These are phyloP conservation scores for Drosophila ochracea DNA, from an alignment of 2,888 invertebrate species.

Conservation along the genomic window DNA sequence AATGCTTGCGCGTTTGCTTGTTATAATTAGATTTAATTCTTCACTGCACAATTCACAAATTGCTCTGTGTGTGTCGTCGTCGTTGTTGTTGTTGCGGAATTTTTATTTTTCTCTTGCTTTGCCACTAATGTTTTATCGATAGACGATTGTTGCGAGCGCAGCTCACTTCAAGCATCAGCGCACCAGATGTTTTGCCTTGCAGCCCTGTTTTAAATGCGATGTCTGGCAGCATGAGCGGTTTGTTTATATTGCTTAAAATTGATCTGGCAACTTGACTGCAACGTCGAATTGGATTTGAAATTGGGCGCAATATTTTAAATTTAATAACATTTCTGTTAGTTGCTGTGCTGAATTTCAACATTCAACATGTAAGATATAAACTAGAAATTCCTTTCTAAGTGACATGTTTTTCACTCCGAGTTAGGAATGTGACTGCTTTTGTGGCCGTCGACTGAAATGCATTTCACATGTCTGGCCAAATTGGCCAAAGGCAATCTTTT, in stretches of 20 bases:
- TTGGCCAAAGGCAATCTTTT: conserved; percentile 35
- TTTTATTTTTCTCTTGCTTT: conserved; percentile 60
- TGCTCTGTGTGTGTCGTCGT: conserved; percentile 27
- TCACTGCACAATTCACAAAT: conserved; percentile 63
- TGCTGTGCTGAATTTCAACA: background rate
- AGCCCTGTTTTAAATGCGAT: conserved; percentile 21
- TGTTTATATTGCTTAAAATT: conserved; percentile 19
- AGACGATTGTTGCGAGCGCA: conserved; percentile 40
- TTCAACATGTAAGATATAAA: background rate
- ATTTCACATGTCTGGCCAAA: conserved; percentile 48
- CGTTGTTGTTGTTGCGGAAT: conserved; percentile 64
- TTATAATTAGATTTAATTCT: conserved; percentile 77
- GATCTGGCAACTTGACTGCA: conserved; percentile 29
- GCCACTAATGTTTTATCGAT: conserved; percentile 52
- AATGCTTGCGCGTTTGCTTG: conserved; percentile 54
- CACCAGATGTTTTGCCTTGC: conserved; percentile 39
- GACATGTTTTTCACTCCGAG: background rate
- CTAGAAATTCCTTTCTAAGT: background rate
- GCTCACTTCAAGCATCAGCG: conserved; percentile 45
- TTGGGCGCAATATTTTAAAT: conserved; percentile 15
- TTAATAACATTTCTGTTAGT: background rate
- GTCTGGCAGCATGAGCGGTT: conserved; percentile 19
- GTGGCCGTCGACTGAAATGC: conserved; percentile 29
- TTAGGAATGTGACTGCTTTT: conserved; percentile 1
- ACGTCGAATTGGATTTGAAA: background rate